These are phyloP conservation scores for Melanocharis versteri DNA, from an alignment of 2,113 vertebrate genomes.

Conservation along the genomic window DNA sequence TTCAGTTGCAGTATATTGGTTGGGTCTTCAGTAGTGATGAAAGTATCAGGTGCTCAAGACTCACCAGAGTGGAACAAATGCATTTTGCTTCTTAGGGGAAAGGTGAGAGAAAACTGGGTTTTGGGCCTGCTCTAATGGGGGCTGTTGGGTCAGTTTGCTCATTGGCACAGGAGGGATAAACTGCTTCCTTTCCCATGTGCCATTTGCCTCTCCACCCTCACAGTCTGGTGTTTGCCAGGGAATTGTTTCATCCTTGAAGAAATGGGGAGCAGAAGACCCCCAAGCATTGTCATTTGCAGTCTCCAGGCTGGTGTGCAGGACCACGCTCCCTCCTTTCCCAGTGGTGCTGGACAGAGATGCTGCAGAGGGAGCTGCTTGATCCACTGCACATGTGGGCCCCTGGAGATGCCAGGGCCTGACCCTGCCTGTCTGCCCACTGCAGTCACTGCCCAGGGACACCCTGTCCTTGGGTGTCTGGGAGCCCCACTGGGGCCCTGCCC, in stretches of 20 bases:
- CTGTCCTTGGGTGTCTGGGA: accelerated
- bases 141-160: background rate
- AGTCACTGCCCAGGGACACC: background rate
- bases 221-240: background rate
- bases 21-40: background rate
- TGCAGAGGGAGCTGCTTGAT: background rate
- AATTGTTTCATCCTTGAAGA: background rate
- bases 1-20: background rate
- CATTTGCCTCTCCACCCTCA: background rate
- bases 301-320: background rate
- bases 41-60: background rate
- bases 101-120: background rate
- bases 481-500: background rate
- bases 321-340: accelerated
- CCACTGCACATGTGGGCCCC: accelerated
- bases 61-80: background rate
- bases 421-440: background rate
- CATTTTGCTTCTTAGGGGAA: background rate
- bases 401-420: background rate
- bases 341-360: background rate
- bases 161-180: background rate
- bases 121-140: background rate
- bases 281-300: background rate
- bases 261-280: background rate
- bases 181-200: background rate